Conservation (phyloP, 2,797 vertebrate species). For the Helicolenus hilgendorfi region DNA sequence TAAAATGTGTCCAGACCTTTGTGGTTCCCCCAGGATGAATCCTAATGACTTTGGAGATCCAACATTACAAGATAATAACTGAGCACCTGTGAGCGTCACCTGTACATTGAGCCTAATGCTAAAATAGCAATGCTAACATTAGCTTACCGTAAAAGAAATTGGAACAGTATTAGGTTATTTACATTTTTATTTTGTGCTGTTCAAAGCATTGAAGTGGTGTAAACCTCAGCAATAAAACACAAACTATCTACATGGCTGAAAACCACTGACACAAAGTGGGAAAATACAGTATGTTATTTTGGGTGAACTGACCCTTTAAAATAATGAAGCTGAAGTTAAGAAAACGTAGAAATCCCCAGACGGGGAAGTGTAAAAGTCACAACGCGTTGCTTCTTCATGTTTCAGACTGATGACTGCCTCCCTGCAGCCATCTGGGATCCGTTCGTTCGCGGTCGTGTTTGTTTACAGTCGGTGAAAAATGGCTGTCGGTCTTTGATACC, state of each 20-base stretch:
- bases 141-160: not conserved
- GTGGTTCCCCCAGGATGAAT: too few relatives aligned
- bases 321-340: not conserved
- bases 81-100: not conserved
- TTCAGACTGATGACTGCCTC: not conserved
- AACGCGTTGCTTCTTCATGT: not conserved
- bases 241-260: not conserved
- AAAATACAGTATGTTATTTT: not conserved
- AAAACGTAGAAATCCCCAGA: not conserved
- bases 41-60: too few relatives aligned
- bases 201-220: not conserved
- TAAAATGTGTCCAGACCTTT: too few relatives aligned
- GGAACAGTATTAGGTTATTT: not conserved
- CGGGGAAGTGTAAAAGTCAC: not conserved
- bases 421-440: conserved; percentile 36
- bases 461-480: conserved; percentile 43
- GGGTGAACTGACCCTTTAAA: not conserved
- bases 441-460: conserved; percentile 21
- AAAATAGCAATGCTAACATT: not conserved
- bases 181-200: too few relatives aligned
- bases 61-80: too few relatives aligned
- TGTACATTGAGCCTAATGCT: not conserved
- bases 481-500: not conserved
- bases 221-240: not conserved
- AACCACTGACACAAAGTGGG: not conserved